Evolutionary conservation across 2,888 invertebrate species (phyloP).

Genomic region (Drosophila helvetica): DNA sequence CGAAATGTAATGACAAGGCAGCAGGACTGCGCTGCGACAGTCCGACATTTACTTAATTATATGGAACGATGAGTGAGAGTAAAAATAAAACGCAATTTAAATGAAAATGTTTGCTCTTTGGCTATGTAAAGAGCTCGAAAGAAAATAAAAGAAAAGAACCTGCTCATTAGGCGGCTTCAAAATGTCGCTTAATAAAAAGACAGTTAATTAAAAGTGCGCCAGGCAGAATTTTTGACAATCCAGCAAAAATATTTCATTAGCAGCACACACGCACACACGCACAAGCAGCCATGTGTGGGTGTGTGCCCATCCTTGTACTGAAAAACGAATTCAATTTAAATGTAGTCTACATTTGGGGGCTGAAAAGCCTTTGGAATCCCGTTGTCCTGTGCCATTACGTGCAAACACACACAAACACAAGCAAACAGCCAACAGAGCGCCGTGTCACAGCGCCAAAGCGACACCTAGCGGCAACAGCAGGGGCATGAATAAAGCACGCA

Average conservation of each 20-base stretch:
- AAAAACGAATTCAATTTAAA: slow-evolving; percentile 36
- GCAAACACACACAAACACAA: background rate
- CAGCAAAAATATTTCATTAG: slow-evolving; percentile 42
- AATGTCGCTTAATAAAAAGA: slow-evolving; percentile 40
- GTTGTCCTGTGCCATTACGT: slow-evolving; percentile 7
- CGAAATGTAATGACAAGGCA: slow-evolving; percentile 30
- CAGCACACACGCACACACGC: background rate
- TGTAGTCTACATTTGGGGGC: slow-evolving; percentile 15
- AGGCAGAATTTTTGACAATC: slow-evolving; percentile 39
- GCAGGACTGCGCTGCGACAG: slow-evolving; percentile 1
- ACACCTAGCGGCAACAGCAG: background rate
- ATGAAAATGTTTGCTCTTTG: slow-evolving; percentile 25
- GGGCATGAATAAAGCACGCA: background rate
- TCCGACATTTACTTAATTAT: slow-evolving; percentile 24
- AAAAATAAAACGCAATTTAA: slow-evolving; percentile 16
- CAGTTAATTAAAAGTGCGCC: slow-evolving; percentile 41
- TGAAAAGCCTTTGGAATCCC: slow-evolving; percentile 9
- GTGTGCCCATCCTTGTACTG: background rate
- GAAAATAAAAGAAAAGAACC: slow-evolving; percentile 7
- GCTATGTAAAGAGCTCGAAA: background rate
- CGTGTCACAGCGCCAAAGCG: background rate
- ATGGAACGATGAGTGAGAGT: background rate
- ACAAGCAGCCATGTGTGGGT: slow-evolving; percentile 4
- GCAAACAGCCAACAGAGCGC: background rate
- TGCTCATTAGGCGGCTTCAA: slow-evolving; percentile 12